Percentiles rank a stretch among this genome's conserved stretches.
These are phyloP conservation scores for Nymphalis urticae DNA, from an alignment of 2,888 invertebrate species.

Conservation along the genomic window DNA sequence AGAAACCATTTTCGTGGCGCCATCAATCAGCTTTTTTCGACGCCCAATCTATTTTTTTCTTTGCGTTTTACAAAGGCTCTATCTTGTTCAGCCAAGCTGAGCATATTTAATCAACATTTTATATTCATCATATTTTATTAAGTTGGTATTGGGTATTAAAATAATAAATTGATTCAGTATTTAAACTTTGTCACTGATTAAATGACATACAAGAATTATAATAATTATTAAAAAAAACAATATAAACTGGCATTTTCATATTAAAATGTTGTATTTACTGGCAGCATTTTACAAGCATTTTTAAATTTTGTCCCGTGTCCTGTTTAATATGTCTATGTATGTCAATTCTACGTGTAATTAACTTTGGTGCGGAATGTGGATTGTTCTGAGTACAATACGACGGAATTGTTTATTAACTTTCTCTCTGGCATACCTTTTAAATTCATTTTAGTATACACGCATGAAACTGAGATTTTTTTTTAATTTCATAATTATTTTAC, in stretches of 20 bases:
- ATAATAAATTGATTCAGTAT: too few relatives aligned
- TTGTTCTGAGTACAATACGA: not conserved
- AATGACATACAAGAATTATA: too few relatives aligned
- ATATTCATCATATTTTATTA: not conserved
- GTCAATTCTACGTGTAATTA: not conserved
- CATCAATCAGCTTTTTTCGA: constrained; percentile 5
- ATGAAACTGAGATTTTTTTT: too few relatives aligned
- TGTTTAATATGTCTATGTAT: not conserved
- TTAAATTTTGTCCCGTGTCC: not conserved
- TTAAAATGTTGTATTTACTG: not conserved
- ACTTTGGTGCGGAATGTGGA: not conserved
- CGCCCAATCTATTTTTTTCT: not conserved
- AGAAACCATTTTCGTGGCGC: constrained; percentile 2
- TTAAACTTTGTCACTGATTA: too few relatives aligned
- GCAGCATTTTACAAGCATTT: not conserved
- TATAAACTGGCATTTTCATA: too few relatives aligned
- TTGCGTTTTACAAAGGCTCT: not conserved
- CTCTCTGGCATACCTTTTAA: too few relatives aligned
- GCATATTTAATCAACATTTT: not conserved
- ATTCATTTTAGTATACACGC: too few relatives aligned
- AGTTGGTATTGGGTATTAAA: not conserved
- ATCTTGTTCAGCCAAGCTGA: not conserved
- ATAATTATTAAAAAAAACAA: too few relatives aligned
- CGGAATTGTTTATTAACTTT: not conserved
- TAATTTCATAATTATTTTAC: too few relatives aligned